Evolutionary conservation across 2,888 invertebrate species (phyloP).

Genomic region (Pseudococcus viburni): DNA sequence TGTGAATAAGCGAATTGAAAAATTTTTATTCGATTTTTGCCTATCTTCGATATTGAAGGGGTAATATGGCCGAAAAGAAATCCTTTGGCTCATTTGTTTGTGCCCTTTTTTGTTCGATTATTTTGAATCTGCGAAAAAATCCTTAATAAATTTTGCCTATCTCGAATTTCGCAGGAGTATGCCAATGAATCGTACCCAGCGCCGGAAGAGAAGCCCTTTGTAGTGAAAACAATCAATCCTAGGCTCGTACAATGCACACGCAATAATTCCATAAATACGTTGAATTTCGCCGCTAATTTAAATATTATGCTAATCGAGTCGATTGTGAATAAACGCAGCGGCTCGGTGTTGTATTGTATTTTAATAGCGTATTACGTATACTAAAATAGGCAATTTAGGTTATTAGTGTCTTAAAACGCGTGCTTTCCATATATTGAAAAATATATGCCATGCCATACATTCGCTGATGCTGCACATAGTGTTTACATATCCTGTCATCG

Average conservation of each 20-base stretch:
- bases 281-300: neutral
- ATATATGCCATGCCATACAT: neutral
- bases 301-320: slow-evolving; percentile 45
- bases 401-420: slow-evolving; percentile 19
- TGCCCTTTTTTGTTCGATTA: neutral
- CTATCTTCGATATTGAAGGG: no score
- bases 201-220: neutral
- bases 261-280: slow-evolving; percentile 15
- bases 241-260: neutral
- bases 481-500: slow-evolving; percentile 44
- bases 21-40: no score
- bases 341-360: slow-evolving; percentile 40
- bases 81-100: neutral
- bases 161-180: neutral
- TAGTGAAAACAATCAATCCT: slow-evolving; percentile 4
- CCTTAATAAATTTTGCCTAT: neutral
- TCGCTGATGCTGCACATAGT: neutral
- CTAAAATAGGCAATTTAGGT: slow-evolving; percentile 47
- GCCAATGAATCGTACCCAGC: neutral
- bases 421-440: slow-evolving; percentile 32
- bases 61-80: neutral
- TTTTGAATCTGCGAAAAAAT: neutral
- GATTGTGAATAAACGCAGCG: neutral
- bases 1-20: no score
- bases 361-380: slow-evolving; percentile 19